Base-by-base conservation (phyloP, 2,113 vertebrate species). In the Gracilinanus agilis region DNA sequence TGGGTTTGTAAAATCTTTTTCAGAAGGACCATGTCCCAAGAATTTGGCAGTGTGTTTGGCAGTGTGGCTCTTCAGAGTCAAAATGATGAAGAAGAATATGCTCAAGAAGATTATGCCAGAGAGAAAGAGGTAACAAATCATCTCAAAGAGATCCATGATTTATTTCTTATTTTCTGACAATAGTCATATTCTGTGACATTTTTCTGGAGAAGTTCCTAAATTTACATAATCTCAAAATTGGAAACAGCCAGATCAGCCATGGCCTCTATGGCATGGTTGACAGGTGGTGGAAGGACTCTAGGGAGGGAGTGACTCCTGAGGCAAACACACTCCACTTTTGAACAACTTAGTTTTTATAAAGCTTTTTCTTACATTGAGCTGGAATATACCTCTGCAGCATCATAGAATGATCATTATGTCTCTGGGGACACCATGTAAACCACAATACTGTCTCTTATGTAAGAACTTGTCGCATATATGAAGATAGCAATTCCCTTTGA, bases 21-120 rank as follows among this genome's bases (percentile, higher is more conserved):
- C 96, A 97, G 96, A 92, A 61, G 53, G 94, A 97, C 96, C 55
- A 99, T 99, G 99, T 99, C 99, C 2, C 95, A 99, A 55, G 98
- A 99, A 95, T 99, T 99, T 93, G 99, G 98, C 92, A 98, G 97
- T 49, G 98, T 98, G 95, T 99, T 99, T 93, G 99, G 98, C 92
- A 98, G 97, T 49, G 98, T 98, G 95, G 97, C 98, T 56, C 95
- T 99, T 4, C 98, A 98, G 91, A 98, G 98, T 56, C 98, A 99
- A 23, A 98, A 98, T 55, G 98, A 99, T 91, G 99, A 99, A 0
- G 98, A 98, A 34, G 98, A 98, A 5, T 99, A 98, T 93, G 99
- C 99, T 96, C 97, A 98, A 92, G 99, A 99, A 92, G 99, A 99
- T 94, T 99, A 98, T 92, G 98, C 98, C 95, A 98, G 99, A 93